These are phyloP conservation scores for Mustela lutreola DNA, from an alignment of 2,113 vertebrate genomes.

Conservation along the genomic window DNA sequence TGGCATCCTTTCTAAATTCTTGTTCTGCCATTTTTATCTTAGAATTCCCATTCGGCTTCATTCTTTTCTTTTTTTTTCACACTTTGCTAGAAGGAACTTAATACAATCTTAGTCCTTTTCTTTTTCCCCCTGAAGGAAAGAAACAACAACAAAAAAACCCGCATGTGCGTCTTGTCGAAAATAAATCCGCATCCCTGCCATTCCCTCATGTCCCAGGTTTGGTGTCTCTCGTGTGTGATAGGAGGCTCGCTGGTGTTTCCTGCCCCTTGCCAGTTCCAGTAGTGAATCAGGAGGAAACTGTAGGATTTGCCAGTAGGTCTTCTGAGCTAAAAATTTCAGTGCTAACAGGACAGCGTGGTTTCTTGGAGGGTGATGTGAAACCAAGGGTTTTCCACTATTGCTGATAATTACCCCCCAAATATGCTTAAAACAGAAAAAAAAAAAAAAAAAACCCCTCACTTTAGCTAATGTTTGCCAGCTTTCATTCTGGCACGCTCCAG, in stretches of 20 bases:
- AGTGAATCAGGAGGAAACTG: background rate
- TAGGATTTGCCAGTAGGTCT: background rate
- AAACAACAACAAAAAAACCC: background rate
- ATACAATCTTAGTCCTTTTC: background rate
- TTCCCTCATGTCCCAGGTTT: background rate
- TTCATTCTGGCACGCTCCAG: background rate
- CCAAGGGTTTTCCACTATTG: fast-evolving
- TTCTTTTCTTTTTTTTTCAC: background rate
- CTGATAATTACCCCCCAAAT: background rate
- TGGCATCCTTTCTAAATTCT: background rate
- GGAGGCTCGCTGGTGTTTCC: background rate
- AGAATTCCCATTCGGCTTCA: background rate
- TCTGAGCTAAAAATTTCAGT: background rate
- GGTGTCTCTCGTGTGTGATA: fast-evolving
- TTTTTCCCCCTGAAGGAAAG: background rate
- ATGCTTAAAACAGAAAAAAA: background rate
- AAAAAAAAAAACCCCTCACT: background rate
- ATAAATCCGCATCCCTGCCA: background rate
- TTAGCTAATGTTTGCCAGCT: background rate
- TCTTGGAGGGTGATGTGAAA: background rate
- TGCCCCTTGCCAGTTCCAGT: background rate
- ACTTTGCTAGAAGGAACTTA: slow-evolving; percentile 54
- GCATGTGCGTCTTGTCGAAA: background rate
- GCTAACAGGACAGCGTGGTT: background rate
- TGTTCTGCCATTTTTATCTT: background rate